Conservation (phyloP, 2,113 vertebrate genomes). For the Macquaria ambigua region DNA sequence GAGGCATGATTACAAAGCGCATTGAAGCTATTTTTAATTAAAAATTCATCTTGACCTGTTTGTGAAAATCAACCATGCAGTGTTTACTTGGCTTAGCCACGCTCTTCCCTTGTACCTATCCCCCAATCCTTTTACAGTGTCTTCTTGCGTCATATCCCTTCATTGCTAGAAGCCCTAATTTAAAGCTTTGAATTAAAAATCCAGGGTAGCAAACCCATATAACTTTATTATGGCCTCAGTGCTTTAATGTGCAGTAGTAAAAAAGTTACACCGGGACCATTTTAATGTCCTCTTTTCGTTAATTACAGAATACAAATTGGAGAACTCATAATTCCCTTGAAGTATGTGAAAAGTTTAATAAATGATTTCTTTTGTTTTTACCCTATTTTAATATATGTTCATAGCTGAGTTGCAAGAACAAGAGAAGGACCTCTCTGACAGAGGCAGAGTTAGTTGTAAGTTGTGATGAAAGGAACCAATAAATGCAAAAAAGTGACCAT, state of each 20-base stretch:
- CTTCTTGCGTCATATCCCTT: slow-evolving; percentile 49
- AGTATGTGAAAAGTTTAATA: slow-evolving; percentile 24
- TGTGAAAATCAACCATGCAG: slow-evolving; percentile 54
- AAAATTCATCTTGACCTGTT: slow-evolving; percentile 53
- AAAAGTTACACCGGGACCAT: slow-evolving; percentile 52
- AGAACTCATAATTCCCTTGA: slow-evolving; percentile 32
- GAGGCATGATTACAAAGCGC: slow-evolving; percentile 34
- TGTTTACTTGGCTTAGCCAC: slow-evolving; percentile 62
- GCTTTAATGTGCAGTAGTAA: slow-evolving; percentile 63
- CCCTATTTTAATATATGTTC: not conserved
- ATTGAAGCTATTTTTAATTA: slow-evolving; percentile 45
- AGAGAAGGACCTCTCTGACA: not conserved
- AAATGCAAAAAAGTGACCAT: slow-evolving; percentile 3
- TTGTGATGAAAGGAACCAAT: slow-evolving; percentile 4
- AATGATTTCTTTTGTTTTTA: not conserved
- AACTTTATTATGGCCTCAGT: slow-evolving; percentile 67
- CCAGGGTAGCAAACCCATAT: slow-evolving; percentile 51
- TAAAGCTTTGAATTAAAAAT: slow-evolving; percentile 68
- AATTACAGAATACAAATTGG: slow-evolving; percentile 58
- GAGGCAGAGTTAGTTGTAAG: slow-evolving; percentile 1
- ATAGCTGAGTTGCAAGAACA: not conserved
- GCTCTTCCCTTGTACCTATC: slow-evolving; percentile 33
- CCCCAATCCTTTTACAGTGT: slow-evolving; percentile 34
- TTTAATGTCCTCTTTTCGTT: slow-evolving; percentile 63
- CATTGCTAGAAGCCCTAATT: slow-evolving; percentile 58